Evolutionary conservation across 2,888 invertebrate genomes (phyloP).

Genomic region (Volucella bombylans): DNA sequence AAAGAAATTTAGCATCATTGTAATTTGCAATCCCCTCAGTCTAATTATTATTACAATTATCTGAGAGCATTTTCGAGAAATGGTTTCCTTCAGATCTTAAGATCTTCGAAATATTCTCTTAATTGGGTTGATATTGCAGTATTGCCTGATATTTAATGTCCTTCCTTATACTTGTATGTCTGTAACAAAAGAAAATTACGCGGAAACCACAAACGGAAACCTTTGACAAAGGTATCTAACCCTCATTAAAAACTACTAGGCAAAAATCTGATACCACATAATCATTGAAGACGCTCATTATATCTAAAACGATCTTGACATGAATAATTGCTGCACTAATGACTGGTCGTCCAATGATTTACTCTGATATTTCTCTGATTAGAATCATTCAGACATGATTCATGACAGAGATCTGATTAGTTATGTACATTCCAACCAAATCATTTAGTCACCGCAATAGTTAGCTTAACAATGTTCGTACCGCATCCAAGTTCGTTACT

Average conservation of each 20-base stretch:
- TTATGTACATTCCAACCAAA: constrained; percentile 14
- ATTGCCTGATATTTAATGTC: constrained; percentile 10
- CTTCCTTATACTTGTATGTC: not conserved
- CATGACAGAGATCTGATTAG: constrained; percentile 27
- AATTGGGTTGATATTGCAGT: not conserved
- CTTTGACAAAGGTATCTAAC: not conserved
- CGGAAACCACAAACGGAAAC: not conserved
- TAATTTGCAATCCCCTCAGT: no score
- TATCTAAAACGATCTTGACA: constrained; percentile 31
- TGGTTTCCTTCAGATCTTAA: no score
- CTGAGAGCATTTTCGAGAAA: no score
- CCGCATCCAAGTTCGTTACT: not conserved
- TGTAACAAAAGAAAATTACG: not conserved
- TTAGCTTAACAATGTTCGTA: constrained; percentile 7
- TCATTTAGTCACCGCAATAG: constrained; percentile 11
- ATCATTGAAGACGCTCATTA: constrained; percentile 11
- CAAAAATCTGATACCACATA: constrained; percentile 3
- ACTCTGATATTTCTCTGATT: constrained; percentile 15
- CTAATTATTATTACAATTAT: no score
- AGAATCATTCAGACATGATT: constrained; percentile 28
- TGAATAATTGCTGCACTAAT: constrained; percentile 23
- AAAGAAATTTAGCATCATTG: no score
- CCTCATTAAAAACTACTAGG: not conserved
- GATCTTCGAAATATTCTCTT: no score
- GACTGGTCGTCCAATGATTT: constrained; percentile 40